phyloP scores from a whole-genome alignment of 1,140 invertebrate genomes.

The Eufriesea mexicana region DNA sequence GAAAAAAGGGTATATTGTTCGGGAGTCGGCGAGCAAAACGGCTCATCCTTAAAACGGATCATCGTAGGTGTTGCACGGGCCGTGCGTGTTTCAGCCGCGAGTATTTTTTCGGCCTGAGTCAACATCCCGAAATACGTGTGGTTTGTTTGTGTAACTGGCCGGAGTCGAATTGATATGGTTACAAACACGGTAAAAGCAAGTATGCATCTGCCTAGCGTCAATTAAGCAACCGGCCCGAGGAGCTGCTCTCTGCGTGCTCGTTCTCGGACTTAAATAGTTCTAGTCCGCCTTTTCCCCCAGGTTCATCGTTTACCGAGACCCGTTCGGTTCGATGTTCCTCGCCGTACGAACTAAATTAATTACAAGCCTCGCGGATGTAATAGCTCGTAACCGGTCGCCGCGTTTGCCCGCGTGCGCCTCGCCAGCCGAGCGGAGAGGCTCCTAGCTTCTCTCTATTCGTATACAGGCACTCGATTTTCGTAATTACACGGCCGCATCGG shows the following conservation, averaged over 20 bases:
- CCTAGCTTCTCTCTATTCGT: background rate
- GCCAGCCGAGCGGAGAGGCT: background rate
- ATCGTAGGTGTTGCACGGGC: slow-evolving; percentile 25
- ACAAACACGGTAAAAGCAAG: slow-evolving; percentile 62
- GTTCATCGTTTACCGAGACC: background rate
- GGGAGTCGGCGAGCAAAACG: background rate
- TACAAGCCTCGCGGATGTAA: slow-evolving; percentile 15
- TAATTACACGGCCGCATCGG: background rate
- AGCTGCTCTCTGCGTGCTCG: slow-evolving; percentile 18
- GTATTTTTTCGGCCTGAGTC: slow-evolving; percentile 64
- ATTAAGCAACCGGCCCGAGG: slow-evolving; percentile 61
- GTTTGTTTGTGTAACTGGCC: slow-evolving; percentile 68
- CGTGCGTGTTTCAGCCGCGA: slow-evolving; percentile 43
- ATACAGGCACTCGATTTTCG: background rate
- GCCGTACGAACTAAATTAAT: slow-evolving; percentile 29
- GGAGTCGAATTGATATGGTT: slow-evolving; percentile 70
- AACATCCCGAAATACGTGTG: slow-evolving; percentile 67
- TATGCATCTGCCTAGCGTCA: slow-evolving; percentile 70
- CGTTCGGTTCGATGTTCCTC: slow-evolving; percentile 5
- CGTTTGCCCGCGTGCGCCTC: background rate
- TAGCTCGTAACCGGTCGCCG: background rate
- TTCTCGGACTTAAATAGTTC: slow-evolving; percentile 57
- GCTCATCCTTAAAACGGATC: slow-evolving; percentile 7
- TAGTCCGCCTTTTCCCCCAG: slow-evolving; percentile 13
- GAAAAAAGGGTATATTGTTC: slow-evolving; percentile 13